Evolutionary conservation across 2,888 invertebrate genomes (phyloP).

Genomic region (Eurytoma californica): DNA sequence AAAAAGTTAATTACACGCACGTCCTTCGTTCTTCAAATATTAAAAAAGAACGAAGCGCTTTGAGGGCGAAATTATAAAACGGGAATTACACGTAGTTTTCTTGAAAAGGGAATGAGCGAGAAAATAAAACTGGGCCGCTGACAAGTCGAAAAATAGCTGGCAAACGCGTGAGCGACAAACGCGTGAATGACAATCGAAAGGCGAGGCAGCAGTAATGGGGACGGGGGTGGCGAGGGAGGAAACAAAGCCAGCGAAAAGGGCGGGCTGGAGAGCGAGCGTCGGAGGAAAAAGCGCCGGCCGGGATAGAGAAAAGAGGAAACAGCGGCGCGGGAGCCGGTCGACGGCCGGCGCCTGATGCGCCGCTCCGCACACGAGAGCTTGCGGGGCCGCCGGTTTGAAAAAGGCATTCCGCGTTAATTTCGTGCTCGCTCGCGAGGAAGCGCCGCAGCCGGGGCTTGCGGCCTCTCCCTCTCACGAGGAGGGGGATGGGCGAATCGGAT

Average conservation of each 20-base stretch:
- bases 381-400: conserved; percentile 43
- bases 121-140: neutral
- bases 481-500: conserved; percentile 20
- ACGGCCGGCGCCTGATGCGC: too few species aligned
- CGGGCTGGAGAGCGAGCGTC: neutral
- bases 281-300: conserved; percentile 27
- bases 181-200: conserved; percentile 40
- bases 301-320: conserved; percentile 25
- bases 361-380: neutral
- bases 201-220: conserved; percentile 34
- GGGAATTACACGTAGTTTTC: too few species aligned
- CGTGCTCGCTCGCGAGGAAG: conserved; percentile 56
- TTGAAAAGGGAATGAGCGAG: neutral
- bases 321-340: neutral
- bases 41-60: too few species aligned
- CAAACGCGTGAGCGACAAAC: conserved; percentile 14
- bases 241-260: conserved; percentile 56
- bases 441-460: neutral
- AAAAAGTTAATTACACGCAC: too few species aligned
- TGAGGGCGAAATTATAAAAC: too few species aligned
- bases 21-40: too few species aligned
- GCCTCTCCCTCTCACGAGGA: neutral
- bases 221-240: conserved; percentile 22
- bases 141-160: conserved; percentile 10
- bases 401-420: conserved; percentile 56